Conservation (phyloP, 2,113 vertebrate genomes). For the Saguinus imperator region DNA sequence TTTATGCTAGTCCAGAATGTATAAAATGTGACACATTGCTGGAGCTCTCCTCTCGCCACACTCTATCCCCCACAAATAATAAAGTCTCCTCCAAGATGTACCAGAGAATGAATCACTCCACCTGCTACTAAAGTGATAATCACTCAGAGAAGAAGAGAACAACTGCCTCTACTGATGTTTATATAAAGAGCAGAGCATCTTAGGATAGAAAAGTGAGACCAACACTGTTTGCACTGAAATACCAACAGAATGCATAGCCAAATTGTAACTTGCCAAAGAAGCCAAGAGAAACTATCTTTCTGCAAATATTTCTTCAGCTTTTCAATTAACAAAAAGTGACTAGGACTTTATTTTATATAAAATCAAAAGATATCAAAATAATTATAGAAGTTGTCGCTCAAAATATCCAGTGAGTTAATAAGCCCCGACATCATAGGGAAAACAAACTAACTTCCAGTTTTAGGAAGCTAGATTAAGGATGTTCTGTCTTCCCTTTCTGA, state of each 20-base stretch:
- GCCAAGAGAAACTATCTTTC: conserved; percentile 22
- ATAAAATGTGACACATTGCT: conserved; percentile 54
- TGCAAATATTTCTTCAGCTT: background rate
- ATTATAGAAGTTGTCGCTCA: background rate
- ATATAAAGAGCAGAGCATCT: conserved; percentile 48
- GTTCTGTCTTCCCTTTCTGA: conserved; percentile 50
- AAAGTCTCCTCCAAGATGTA: conserved; percentile 39
- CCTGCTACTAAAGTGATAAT: conserved; percentile 65
- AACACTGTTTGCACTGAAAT: conserved; percentile 33
- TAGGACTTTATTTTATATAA: background rate
- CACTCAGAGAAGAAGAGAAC: conserved; percentile 52
- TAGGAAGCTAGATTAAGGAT: conserved; percentile 10
- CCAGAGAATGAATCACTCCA: conserved; percentile 61
- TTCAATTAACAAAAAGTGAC: background rate
- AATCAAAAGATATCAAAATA: conserved; percentile 9
- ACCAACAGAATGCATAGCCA: conserved; percentile 22
- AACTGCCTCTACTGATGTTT: conserved; percentile 52
- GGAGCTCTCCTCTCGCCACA: conserved; percentile 1
- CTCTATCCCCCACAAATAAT: conserved; percentile 35
- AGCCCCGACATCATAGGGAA: background rate
- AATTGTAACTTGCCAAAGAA: conserved; percentile 20
- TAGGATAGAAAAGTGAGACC: conserved; percentile 31
- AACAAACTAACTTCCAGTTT: conserved; percentile 31
- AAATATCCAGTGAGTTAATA: conserved; percentile 11
- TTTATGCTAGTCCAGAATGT: conserved; percentile 46